These are phyloP conservation scores for Syngnathus typhle DNA, from an alignment of 2,113 vertebrate species.

Conservation along the genomic window DNA sequence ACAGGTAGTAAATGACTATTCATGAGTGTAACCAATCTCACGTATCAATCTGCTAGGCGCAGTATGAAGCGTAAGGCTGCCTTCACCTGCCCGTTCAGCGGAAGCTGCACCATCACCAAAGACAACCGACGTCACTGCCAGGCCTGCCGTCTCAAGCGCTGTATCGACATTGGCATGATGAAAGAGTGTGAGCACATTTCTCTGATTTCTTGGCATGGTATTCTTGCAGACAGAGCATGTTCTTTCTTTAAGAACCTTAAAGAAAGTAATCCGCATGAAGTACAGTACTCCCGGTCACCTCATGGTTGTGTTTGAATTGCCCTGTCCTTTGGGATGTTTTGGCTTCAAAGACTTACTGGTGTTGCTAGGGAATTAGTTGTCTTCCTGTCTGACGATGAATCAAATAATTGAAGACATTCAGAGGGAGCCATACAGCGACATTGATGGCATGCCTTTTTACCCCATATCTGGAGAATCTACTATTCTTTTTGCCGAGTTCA, in stretches of 20 bases:
- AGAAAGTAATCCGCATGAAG: not conserved
- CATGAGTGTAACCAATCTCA: not conserved
- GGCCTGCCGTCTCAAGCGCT: constrained; percentile 91
- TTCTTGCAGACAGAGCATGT: not conserved
- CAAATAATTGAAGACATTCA: too few species aligned
- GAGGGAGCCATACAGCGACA: too few species aligned
- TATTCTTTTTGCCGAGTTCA: too few species aligned
- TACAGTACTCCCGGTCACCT: not conserved
- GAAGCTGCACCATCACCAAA: constrained; percentile 93
- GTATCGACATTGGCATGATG: constrained; percentile 97
- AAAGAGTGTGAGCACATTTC: constrained; percentile 87
- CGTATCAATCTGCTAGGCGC: constrained; percentile 67
- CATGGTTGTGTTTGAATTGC: not conserved
- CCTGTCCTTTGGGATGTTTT: not conserved
- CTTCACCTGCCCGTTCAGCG: constrained; percentile 91
- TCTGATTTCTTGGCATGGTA: not conserved
- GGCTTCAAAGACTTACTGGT: not conserved
- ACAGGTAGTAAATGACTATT: not conserved
- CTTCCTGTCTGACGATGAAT: not conserved
- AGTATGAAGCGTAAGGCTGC: constrained; percentile 95
- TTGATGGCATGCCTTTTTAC: too few species aligned
- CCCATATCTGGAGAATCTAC: too few species aligned
- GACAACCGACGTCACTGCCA: constrained; percentile 98
- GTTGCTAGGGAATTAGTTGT: not conserved
- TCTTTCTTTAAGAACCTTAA: not conserved